These are phyloP conservation scores for Drosophila anomalata DNA, from an alignment of 2,888 invertebrate species.

Conservation along the genomic window DNA sequence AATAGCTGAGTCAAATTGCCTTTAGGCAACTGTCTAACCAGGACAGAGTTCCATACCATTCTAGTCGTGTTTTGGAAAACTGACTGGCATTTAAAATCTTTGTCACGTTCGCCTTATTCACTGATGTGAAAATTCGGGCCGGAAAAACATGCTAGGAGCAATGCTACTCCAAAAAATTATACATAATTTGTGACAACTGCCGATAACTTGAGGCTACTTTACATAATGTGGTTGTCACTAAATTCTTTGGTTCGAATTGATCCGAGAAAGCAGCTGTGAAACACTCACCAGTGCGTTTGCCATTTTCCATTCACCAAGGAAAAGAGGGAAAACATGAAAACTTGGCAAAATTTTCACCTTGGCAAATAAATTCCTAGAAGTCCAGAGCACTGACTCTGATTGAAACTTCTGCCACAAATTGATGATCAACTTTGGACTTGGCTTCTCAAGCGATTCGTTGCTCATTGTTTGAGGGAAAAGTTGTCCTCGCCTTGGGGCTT, in stretches of 20 bases:
- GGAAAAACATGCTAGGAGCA: constrained; percentile 6
- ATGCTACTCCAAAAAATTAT: constrained; percentile 57
- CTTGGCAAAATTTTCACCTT: constrained; percentile 46
- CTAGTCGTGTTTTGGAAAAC: neutral
- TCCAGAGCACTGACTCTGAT: constrained; percentile 10
- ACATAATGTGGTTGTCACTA: constrained; percentile 63
- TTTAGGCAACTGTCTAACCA: constrained; percentile 8
- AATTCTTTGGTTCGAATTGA: constrained; percentile 34
- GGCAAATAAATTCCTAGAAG: constrained; percentile 10
- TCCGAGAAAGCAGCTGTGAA: constrained; percentile 6
- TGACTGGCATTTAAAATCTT: constrained; percentile 38
- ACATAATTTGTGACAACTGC: constrained; percentile 65
- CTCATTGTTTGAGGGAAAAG: constrained; percentile 5
- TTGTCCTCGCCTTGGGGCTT: neutral
- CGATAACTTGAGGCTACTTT: constrained; percentile 62
- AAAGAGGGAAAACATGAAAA: constrained; percentile 21
- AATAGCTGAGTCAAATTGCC: constrained; percentile 33
- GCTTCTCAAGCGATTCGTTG: neutral
- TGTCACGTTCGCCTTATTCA: constrained; percentile 28
- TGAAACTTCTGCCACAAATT: constrained; percentile 43
- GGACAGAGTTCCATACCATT: neutral
- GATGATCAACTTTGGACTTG: constrained; percentile 10
- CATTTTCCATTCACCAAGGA: neutral
- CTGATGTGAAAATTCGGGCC: constrained; percentile 21
- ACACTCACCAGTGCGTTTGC: neutral